Evolutionary conservation across 2,888 invertebrate species (phyloP), one percentile per base, ranked within the genome.

Genomic region (Girardia tigrina): DNA sequence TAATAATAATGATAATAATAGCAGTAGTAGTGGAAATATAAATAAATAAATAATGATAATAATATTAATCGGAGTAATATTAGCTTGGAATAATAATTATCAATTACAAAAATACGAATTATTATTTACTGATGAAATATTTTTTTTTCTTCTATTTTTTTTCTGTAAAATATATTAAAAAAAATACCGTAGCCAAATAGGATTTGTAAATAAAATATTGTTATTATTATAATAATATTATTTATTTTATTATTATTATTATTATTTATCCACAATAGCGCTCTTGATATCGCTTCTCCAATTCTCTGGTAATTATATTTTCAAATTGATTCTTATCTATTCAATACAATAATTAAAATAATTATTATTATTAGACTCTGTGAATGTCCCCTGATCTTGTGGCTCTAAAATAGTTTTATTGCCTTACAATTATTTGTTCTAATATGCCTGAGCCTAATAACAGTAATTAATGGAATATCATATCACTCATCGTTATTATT

Each of bases 31-130:
- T n/a, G n/a, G n/a, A n/a, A n/a, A n/a, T n/a, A n/a, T n/a, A n/a
- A n/a, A n/a, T n/a, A n/a, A n/a, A n/a, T n/a, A n/a, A n/a, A n/a
- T n/a, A n/a, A n/a, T n/a, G n/a, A n/a, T n/a, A n/a, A n/a, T n/a
- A n/a, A n/a, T n/a, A n/a, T n/a, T n/a, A n/a, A n/a, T n/a, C n/a
- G n/a, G n/a, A n/a, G 56, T 23, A 56, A 56, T 56, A 56, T 23
- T 23, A 56, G 56, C 56, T 20, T 23, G n/a, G 56, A n/a, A 56
- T 56, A n/a, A n/a, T n/a, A 56, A 56, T 56, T 56, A 56, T 56
- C 56, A 56, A 56, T 56, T 56, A 56, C 56, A 56, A 56, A 56
- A n/a, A n/a, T n/a, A n/a, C n/a, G n/a, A n/a, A n/a, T n/a, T n/a
- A n/a, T n/a, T n/a, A n/a, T n/a, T n/a, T n/a, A n/a, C n/a, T n/a